Evolutionary conservation across 2,113 vertebrate genomes (phyloP).

Genomic region (Xenopus borealis): DNA sequence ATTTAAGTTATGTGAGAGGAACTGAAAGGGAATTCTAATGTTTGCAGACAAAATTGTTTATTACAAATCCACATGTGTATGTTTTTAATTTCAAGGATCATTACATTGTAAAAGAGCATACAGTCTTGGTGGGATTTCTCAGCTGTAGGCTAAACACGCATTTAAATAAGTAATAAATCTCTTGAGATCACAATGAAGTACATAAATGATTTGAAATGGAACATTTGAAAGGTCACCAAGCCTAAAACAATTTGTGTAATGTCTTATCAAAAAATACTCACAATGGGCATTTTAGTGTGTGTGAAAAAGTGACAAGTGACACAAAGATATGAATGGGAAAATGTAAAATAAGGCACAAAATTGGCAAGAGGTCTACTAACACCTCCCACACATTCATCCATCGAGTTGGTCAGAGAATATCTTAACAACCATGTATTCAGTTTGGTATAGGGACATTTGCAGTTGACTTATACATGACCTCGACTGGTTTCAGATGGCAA

Average conservation of each 20-base stretch:
- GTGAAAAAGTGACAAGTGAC: neutral
- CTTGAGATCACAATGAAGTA: slow-evolving; percentile 25
- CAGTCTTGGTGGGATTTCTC: slow-evolving; percentile 29
- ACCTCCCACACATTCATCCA: too few species aligned
- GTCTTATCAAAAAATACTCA: slow-evolving; percentile 7
- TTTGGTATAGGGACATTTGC: too few species aligned
- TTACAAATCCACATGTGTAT: slow-evolving; percentile 49
- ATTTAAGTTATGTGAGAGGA: slow-evolving; percentile 20
- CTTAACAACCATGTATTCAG: too few species aligned
- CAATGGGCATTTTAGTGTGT: slow-evolving; percentile 20
- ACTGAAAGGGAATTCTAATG: slow-evolving; percentile 44
- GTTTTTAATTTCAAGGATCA: slow-evolving; percentile 64
- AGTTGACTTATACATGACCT: too few species aligned
- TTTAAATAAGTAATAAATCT: slow-evolving; percentile 45
- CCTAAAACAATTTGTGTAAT: slow-evolving; percentile 35
- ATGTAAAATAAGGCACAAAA: too few species aligned
- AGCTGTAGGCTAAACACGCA: slow-evolving; percentile 31
- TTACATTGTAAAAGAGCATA: slow-evolving; percentile 50
- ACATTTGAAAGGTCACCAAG: slow-evolving; percentile 37
- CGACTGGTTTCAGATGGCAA: too few species aligned
- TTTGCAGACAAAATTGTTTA: slow-evolving; percentile 46
- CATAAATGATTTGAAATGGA: slow-evolving; percentile 44
- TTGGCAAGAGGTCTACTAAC: too few species aligned
- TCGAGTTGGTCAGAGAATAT: too few species aligned
- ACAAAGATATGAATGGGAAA: too few species aligned